These are phyloP conservation scores for Stomatorhinus walkeri DNA, from an alignment of 2,797 vertebrate genomes.

Conservation along the genomic window DNA sequence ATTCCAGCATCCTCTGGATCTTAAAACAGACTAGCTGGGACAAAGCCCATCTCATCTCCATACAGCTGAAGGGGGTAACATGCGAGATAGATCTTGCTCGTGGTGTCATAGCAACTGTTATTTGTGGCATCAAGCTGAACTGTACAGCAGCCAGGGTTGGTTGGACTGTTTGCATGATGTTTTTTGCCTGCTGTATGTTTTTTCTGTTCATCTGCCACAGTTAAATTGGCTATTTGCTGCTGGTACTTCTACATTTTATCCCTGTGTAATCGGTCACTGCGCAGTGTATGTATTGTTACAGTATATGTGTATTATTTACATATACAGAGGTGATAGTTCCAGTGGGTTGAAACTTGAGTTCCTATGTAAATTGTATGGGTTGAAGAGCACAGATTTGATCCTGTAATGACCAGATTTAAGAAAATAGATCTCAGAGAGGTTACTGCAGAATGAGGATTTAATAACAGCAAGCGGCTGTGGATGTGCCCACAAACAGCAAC, in stretches of 20 bases:
- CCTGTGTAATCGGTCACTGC: neutral
- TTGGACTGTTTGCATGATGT: neutral
- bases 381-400: neutral
- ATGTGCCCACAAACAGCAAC: too few relatives aligned
- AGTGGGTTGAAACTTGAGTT: neutral
- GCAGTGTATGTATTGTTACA: neutral
- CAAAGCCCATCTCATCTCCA: neutral
- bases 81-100: neutral
- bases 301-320: neutral
- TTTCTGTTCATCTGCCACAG: neutral
- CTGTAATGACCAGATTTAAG: too few relatives aligned
- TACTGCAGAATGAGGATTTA: too few relatives aligned
- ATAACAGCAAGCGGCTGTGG: too few relatives aligned
- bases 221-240: neutral
- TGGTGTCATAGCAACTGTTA: constrained; percentile 20
- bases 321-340: neutral
- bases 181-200: neutral
- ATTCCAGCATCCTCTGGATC: neutral
- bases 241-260: neutral
- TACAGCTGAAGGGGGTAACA: constrained; percentile 10
- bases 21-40: neutral
- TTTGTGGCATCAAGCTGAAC: neutral
- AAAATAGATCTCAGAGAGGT: too few relatives aligned
- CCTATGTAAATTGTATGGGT: neutral
- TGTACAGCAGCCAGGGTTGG: neutral